These are phyloP conservation scores for Steatornis caripensis DNA, from an alignment of 2,113 vertebrate species.

Conservation along the genomic window DNA sequence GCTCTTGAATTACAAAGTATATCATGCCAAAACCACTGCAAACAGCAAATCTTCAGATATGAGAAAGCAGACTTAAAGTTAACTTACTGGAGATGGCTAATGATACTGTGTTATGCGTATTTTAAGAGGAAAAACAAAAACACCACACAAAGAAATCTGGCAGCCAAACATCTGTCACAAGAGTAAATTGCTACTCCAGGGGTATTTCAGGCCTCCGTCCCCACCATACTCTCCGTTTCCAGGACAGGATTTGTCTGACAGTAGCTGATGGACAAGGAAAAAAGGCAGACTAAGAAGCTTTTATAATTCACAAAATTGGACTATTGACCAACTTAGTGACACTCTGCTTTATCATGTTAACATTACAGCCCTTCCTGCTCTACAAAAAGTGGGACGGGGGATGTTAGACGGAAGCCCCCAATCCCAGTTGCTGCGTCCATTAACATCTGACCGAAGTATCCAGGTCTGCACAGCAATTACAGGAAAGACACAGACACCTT, in stretches of 20 bases:
- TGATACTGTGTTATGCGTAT: neutral
- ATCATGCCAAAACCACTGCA: neutral
- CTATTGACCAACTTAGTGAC: neutral
- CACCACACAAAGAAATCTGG: neutral
- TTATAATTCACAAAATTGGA: neutral
- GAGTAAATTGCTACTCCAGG: neutral
- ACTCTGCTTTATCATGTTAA: neutral
- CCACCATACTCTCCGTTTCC: neutral
- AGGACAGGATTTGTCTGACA: neutral
- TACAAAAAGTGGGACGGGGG: fast-evolving
- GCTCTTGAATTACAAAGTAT: neutral
- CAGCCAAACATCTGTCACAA: neutral
- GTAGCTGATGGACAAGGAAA: neutral
- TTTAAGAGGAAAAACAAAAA: neutral
- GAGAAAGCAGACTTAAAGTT: neutral
- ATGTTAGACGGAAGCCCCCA: neutral
- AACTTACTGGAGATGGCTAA: neutral
- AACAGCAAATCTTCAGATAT: neutral
- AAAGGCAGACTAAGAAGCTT: neutral
- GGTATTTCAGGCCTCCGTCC: neutral
- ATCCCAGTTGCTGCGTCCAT: neutral
- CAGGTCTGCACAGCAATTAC: neutral
- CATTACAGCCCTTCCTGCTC: neutral
- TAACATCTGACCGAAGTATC: neutral
- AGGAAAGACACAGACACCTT: neutral